Conservation (phyloP, 2,888 invertebrate species). For the Drosophila mayaguana region DNA sequence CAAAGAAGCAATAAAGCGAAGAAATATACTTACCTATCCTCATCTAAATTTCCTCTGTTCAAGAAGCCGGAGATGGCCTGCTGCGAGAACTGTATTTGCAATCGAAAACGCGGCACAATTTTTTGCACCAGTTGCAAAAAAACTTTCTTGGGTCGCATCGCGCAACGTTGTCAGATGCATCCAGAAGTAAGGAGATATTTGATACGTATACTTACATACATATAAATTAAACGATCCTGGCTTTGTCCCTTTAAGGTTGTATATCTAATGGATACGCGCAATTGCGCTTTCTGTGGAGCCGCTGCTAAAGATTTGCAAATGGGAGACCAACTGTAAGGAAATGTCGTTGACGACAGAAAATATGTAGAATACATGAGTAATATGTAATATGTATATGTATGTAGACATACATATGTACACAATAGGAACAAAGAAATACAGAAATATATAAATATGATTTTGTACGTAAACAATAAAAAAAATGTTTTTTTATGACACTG, state of each 20-base stretch:
- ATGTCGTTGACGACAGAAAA: constrained; percentile 30
- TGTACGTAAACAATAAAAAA: background rate
- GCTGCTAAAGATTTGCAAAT: constrained; percentile 23
- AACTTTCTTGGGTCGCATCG: constrained; percentile 56
- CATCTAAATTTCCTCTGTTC: background rate
- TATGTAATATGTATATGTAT: too few relatives aligned
- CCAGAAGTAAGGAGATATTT: constrained; percentile 46
- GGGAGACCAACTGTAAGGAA: constrained; percentile 1
- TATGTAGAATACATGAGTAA: too few relatives aligned
- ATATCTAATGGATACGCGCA: constrained; percentile 58
- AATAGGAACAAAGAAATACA: constrained; percentile 12
- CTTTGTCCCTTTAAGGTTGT: constrained; percentile 30
- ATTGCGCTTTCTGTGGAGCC: constrained; percentile 56
- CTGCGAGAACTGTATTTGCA: constrained; percentile 39
- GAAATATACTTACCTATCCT: background rate
- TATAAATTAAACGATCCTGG: background rate
- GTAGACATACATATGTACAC: background rate
- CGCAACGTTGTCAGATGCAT: constrained; percentile 40
- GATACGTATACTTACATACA: background rate
- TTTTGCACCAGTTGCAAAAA: constrained; percentile 40
- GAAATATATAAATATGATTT: constrained; percentile 1
- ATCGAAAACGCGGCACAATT: constrained; percentile 43
- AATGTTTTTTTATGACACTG: background rate
- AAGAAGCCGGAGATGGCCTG: background rate
- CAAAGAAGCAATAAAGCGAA: constrained; percentile 1